phyloP scores from a whole-genome alignment of 1,140 invertebrate species.

The Drosophila orosa region DNA sequence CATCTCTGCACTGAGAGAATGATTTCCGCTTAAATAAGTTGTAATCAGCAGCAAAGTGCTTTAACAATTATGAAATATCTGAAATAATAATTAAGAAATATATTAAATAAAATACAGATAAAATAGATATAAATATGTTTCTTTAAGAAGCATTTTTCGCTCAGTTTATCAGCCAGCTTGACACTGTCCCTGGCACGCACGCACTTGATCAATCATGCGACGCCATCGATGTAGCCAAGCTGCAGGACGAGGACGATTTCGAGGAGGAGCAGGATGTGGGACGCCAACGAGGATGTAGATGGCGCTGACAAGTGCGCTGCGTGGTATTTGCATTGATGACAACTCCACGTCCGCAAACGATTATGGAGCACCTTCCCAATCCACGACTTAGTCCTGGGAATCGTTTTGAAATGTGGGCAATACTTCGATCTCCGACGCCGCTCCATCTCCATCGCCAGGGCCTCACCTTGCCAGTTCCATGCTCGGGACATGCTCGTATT shows the following conservation, averaged over 20 bases:
- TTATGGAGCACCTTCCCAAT: conserved; percentile 51
- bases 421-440: conserved; percentile 3
- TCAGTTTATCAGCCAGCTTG: conserved; percentile 28
- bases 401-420: conserved; percentile 28
- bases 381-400: conserved; percentile 7
- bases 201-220: conserved; percentile 80
- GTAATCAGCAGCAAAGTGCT: not conserved
- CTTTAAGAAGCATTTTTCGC: not conserved
- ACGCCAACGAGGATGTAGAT: conserved; percentile 17
- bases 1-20: conserved; percentile 16
- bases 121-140: not conserved
- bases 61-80: too few species aligned
- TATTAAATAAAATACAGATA: not conserved
- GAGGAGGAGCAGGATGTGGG: conserved; percentile 1
- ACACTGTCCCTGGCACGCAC: conserved; percentile 72
- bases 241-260: conserved; percentile 42
- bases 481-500: conserved; percentile 50
- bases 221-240: conserved; percentile 42
- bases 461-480: conserved; percentile 51
- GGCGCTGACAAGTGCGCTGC: conserved; percentile 54
- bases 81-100: too few species aligned
- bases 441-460: not conserved
- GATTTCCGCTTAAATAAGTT: not conserved
- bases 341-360: conserved; percentile 76
- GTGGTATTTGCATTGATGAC: conserved; percentile 80